phyloP scores from a whole-genome alignment of 2,888 invertebrate genomes.

The Drosophila anceps region DNA sequence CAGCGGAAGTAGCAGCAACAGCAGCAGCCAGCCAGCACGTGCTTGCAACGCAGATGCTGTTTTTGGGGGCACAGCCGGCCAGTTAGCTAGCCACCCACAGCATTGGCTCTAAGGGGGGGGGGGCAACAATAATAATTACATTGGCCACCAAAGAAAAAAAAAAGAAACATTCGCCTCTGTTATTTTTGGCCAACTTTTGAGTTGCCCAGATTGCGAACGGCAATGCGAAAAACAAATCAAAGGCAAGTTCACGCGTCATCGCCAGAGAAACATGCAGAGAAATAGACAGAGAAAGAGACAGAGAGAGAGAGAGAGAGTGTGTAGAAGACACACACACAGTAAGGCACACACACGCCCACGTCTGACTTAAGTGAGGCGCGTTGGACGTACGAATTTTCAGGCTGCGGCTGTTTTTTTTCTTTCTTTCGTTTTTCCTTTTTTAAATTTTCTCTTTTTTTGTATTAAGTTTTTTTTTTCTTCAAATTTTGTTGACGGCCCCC shows the following conservation, averaged over 20 bases:
- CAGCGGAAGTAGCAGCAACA: slow-evolving; percentile 73
- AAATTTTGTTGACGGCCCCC: slow-evolving; percentile 58
- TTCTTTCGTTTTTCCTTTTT: not conserved
- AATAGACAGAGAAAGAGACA: not conserved
- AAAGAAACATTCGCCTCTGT: slow-evolving; percentile 43
- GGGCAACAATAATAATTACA: slow-evolving; percentile 47
- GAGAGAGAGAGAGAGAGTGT: not conserved
- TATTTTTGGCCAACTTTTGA: slow-evolving; percentile 67
- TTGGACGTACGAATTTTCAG: slow-evolving; percentile 27
- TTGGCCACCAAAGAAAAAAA: slow-evolving; percentile 19
- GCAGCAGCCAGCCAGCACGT: slow-evolving; percentile 53
- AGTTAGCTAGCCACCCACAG: slow-evolving; percentile 9
- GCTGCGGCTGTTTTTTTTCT: slow-evolving; percentile 9
- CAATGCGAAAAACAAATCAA: slow-evolving; percentile 69
- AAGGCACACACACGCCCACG: slow-evolving; percentile 39
- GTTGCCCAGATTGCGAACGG: slow-evolving; percentile 26
- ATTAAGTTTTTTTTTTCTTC: slow-evolving; percentile 21
- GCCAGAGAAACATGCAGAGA: slow-evolving; percentile 39
- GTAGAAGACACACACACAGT: not conserved
- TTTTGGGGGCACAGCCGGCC: not conserved
- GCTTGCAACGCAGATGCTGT: slow-evolving; percentile 42
- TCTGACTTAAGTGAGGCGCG: slow-evolving; percentile 32
- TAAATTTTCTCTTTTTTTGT: slow-evolving; percentile 2
- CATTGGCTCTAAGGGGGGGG: slow-evolving; percentile 12
- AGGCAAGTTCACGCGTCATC: slow-evolving; percentile 81